Conservation (phyloP, 2,113 vertebrate species). For the Gasterosteus nipponicus region DNA sequence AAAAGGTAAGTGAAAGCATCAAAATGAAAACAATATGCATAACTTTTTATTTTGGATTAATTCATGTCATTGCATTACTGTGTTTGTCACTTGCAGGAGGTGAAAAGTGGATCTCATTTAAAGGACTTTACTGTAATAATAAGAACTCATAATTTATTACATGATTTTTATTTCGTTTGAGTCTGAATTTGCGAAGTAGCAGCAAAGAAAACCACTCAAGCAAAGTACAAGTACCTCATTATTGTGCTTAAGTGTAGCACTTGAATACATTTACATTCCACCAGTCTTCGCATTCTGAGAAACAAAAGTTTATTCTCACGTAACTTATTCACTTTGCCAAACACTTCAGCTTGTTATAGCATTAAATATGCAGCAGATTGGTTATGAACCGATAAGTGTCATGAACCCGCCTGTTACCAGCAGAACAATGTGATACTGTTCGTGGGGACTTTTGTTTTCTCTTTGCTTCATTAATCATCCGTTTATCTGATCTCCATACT, state of each 20-base stretch:
- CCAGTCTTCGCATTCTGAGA: not conserved
- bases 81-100: too few species aligned
- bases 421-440: not conserved
- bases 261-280: not conserved
- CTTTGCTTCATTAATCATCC: not conserved
- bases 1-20: not conserved
- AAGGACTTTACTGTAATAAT: not conserved
- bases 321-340: not conserved
- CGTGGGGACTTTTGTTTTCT: not conserved
- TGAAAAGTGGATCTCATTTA: not conserved
- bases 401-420: not conserved
- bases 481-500: not conserved
- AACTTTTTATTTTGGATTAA: not conserved
- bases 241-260: not conserved
- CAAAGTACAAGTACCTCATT: not conserved
- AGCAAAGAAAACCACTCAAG: not conserved
- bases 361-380: not conserved
- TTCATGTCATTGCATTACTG: not conserved
- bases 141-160: not conserved
- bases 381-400: not conserved
- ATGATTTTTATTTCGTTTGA: not conserved
- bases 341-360: not conserved
- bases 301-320: not conserved
- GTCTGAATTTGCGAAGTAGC: not conserved
- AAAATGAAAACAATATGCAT: not conserved